phyloP scores from a whole-genome alignment of 2,113 vertebrate genomes.

The Saguinus midas region DNA sequence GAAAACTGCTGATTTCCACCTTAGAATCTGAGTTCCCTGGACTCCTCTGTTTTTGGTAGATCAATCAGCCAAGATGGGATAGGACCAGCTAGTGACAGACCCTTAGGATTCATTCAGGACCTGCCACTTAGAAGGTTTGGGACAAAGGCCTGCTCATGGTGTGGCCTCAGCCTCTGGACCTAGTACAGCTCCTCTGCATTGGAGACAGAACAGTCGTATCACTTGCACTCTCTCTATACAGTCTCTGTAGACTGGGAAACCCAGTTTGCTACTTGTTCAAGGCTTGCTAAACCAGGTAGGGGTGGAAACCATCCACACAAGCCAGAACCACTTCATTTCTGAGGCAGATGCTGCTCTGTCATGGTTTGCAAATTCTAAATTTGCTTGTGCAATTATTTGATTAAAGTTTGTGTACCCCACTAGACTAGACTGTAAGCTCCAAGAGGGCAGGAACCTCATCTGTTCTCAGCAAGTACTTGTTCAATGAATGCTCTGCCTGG shows the following conservation, averaged over 20 bases:
- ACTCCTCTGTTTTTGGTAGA: neutral
- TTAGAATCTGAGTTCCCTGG: neutral
- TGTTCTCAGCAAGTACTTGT: neutral
- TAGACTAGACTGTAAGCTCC: neutral
- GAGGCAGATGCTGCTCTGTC: neutral
- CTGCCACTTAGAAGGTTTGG: neutral
- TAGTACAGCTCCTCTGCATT: neutral
- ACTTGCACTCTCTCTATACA: neutral
- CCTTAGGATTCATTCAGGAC: neutral
- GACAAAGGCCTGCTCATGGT: neutral
- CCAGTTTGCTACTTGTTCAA: neutral
- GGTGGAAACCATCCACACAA: constrained; percentile 15
- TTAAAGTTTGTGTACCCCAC: neutral
- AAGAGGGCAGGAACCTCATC: neutral
- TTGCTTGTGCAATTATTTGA: neutral
- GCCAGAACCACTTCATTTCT: neutral
- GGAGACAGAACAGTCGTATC: neutral
- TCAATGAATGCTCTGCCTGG: neutral
- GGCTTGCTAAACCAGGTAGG: neutral
- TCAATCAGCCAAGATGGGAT: neutral
- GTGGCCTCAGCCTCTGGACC: neutral
- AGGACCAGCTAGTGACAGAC: neutral
- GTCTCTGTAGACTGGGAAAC: neutral
- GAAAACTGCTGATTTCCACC: constrained; percentile 8
- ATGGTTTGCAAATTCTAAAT: neutral